Conservation (phyloP, 1,140 invertebrate genomes). For the Aphis gossypii region DNA sequence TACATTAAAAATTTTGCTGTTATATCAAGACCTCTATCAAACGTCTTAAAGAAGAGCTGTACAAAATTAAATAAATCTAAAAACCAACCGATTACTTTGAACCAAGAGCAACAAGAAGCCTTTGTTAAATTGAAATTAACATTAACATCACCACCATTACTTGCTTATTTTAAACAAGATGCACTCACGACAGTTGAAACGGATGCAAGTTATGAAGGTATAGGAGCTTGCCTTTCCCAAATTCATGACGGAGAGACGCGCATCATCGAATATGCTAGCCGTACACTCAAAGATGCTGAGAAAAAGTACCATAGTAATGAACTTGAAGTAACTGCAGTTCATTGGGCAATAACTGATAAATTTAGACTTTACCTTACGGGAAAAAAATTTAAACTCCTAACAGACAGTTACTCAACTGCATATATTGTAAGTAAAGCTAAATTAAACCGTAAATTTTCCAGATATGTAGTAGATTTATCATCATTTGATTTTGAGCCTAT, state of each 20-base stretch:
- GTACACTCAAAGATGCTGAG: neutral
- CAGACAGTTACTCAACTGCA: neutral
- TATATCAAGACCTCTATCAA: neutral
- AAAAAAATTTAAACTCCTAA: slow-evolving; percentile 13
- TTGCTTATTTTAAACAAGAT: slow-evolving; percentile 7
- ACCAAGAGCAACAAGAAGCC: neutral
- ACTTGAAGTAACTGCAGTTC: slow-evolving; percentile 6
- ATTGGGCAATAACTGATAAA: neutral
- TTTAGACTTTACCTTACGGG: neutral
- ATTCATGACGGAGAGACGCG: too few relatives aligned
- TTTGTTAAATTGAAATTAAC: neutral
- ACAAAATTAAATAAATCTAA: too few relatives aligned
- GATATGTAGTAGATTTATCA: neutral
- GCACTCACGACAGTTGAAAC: neutral
- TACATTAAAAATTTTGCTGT: neutral
- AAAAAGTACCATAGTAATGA: neutral
- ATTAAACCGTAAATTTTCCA: neutral
- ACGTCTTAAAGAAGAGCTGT: neutral
- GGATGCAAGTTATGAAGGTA: neutral
- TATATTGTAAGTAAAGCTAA: slow-evolving; percentile 15
- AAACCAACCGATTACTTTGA: neutral
- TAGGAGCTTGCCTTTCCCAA: neutral
- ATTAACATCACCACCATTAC: neutral
- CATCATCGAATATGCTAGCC: neutral
- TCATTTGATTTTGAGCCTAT: neutral